Conservation (phyloP, 2,113 vertebrate genomes). For the Psilopsiagon aymara region DNA sequence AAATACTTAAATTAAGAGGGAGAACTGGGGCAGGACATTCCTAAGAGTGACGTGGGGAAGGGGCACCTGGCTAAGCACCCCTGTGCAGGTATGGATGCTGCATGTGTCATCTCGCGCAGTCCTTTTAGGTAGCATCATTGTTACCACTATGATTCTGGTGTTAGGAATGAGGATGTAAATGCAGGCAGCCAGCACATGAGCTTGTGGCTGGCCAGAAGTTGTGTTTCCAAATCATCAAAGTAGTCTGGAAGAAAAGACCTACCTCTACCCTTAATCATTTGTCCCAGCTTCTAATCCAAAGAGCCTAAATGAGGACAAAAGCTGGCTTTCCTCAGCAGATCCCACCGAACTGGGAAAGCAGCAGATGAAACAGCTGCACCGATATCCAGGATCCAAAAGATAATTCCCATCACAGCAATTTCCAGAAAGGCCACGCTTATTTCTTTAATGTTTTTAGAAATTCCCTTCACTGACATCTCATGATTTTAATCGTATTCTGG, state of each 20-base stretch:
- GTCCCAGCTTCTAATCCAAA: neutral
- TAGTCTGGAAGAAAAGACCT: neutral
- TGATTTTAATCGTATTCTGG: neutral
- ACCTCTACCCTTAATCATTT: neutral
- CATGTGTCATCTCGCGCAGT: neutral
- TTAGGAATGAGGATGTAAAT: neutral
- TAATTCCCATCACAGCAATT: neutral
- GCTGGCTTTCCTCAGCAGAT: neutral
- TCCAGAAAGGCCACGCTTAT: neutral
- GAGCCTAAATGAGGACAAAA: neutral
- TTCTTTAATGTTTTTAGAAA: neutral
- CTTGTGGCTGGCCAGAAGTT: neutral
- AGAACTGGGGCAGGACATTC: neutral
- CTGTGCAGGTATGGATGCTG: neutral
- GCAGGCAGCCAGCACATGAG: neutral
- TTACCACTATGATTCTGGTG: neutral
- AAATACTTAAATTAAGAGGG: neutral
- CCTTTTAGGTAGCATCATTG: neutral
- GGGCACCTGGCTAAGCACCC: neutral
- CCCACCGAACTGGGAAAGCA: neutral
- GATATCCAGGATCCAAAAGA: neutral
- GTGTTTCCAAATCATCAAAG: neutral
- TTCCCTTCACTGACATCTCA: neutral
- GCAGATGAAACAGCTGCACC: neutral
- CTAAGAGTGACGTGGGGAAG: neutral